A percentile compares a stretch with the other conserved stretches of the same genome.
Evolutionary conservation across 1,140 invertebrate genomes (phyloP).

Genomic region (Zaprionus vittiger): DNA sequence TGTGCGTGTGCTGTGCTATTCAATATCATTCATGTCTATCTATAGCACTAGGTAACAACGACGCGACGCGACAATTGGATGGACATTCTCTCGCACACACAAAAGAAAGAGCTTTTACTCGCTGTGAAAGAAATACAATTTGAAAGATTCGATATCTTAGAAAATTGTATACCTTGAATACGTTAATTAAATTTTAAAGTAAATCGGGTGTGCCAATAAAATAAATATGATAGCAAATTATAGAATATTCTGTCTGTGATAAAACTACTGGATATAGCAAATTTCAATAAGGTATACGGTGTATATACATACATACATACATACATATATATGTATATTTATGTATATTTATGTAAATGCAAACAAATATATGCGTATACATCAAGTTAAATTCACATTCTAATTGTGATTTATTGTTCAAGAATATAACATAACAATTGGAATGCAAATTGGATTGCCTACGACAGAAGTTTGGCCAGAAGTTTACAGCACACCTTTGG

Average conservation of each 20-base stretch:
- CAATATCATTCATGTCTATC: slow-evolving; percentile 62
- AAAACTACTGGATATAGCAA: neutral
- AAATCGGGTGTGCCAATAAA: neutral
- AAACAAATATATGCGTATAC: too few relatives aligned
- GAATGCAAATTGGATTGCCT: too few relatives aligned
- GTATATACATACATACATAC: too few relatives aligned
- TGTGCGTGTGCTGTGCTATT: slow-evolving; percentile 24
- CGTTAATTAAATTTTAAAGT: neutral
- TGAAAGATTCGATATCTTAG: neutral
- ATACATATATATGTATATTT: too few relatives aligned
- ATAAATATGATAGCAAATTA: neutral
- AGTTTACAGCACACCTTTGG: too few relatives aligned
- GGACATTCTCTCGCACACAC: slow-evolving; percentile 9
- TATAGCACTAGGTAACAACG: slow-evolving; percentile 58
- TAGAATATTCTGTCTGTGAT: neutral
- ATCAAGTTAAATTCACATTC: too few relatives aligned
- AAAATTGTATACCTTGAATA: neutral
- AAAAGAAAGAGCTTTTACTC: neutral
- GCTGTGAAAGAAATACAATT: slow-evolving; percentile 24
- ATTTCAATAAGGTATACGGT: neutral
- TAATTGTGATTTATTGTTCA: too few relatives aligned
- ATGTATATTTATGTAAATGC: too few relatives aligned
- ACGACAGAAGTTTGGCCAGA: too few relatives aligned
- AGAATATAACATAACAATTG: too few relatives aligned
- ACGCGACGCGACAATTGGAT: slow-evolving; percentile 22